A percentile compares a stretch with the other conserved stretches of the same genome.
Evolutionary conservation across 2,888 invertebrate species (phyloP).

Genomic region (Pedicia rivosa): DNA sequence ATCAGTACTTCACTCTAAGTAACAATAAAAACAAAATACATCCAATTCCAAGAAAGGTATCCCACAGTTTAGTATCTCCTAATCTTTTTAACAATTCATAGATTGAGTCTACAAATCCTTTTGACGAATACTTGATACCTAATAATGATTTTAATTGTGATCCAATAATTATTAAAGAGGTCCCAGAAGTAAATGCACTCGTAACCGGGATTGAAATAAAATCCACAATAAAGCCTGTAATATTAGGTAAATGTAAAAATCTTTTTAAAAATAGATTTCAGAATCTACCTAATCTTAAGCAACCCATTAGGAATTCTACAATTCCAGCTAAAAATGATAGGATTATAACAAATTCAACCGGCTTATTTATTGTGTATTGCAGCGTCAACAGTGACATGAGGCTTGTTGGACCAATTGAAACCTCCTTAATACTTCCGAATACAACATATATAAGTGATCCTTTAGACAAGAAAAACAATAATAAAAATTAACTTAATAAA

Average conservation of each 20-base stretch:
- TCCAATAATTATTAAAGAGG: slow-evolving; percentile 58
- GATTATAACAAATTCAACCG: slow-evolving; percentile 55
- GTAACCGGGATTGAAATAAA: slow-evolving; percentile 72
- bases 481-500: not conserved
- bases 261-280: too few species aligned
- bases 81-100: slow-evolving; percentile 33
- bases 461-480: slow-evolving; percentile 15
- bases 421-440: slow-evolving; percentile 76
- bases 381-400: slow-evolving; percentile 76
- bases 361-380: slow-evolving; percentile 51
- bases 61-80: slow-evolving; percentile 36
- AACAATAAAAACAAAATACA: slow-evolving; percentile 49
- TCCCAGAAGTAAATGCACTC: slow-evolving; percentile 72
- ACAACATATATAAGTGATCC: slow-evolving; percentile 75
- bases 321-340: slow-evolving; percentile 63
- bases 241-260: slow-evolving; percentile 5
- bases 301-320: slow-evolving; percentile 63
- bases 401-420: slow-evolving; percentile 85
- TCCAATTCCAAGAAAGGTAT: slow-evolving; percentile 44
- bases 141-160: slow-evolving; percentile 60
- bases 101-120: slow-evolving; percentile 47
- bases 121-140: slow-evolving; percentile 49
- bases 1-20: slow-evolving; percentile 42
- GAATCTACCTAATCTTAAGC: slow-evolving; percentile 68
- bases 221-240: slow-evolving; percentile 62